Evolutionary conservation across 1,140 invertebrate genomes (phyloP), one percentile per base, ranked within the genome.

Genomic region (Proales similis): DNA sequence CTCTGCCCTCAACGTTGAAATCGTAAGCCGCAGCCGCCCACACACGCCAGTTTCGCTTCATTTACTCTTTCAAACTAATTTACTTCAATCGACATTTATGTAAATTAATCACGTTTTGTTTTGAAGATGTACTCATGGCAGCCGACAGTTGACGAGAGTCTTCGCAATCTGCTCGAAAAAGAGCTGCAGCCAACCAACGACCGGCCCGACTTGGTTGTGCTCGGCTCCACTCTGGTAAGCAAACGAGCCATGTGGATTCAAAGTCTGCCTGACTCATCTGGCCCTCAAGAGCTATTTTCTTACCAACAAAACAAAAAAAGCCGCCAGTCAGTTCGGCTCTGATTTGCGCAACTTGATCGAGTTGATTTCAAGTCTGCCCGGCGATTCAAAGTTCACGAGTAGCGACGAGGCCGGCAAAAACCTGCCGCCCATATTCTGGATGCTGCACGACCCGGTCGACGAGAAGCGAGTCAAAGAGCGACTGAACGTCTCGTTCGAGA

Each of bases 151-250:
- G 51, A 57, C 26, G 51, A 57, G 9, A 11, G 17, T 17, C 45
- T 57, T 19, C 27, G 39, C 3, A 57, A 27, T 26, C 22, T 57
- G 19, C 29, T 57, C 20, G n/a, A 42, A 14, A 32, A 26, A 30
- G 26, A 42, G 39, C 45, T 57, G 33, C 33, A 36, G 30, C 32
- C 43, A 17, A 46, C 29, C 22, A 29, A 39, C 27, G 3, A 42
- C 17, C 39, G 22, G n/a, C 51, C 51, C 7, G 30, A 30, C 30
- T 42, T 57, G n/a, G 30, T 57, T 14, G 24, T 57, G 9, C 20
- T 42, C n/a, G 51, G 51, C 39, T 42, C 45, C 36, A 42, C 33
- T 12, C 39, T 24, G 39, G 51, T 57, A 57, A 57, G 33, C 30
- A 12, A 11, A 17, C 42, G 0, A 30, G n/a, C n/a, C n/a, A n/a